Percentiles rank a stretch among this genome's conserved stretches.
Evolutionary conservation across 2,113 vertebrate genomes (phyloP).

Genomic region (Buteo buteo): DNA sequence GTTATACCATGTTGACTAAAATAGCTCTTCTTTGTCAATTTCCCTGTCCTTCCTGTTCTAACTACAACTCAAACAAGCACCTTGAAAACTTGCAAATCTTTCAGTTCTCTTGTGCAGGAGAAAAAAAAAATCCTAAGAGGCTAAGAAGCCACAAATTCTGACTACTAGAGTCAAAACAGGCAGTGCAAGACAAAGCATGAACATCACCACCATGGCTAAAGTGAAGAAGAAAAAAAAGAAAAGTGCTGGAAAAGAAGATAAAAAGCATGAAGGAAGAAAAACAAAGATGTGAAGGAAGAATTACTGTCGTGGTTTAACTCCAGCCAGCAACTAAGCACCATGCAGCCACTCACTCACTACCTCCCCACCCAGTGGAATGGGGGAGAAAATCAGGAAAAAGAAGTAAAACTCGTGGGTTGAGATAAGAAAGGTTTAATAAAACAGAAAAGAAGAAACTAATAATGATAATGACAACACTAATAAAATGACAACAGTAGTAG

Average conservation of each 20-base stretch:
- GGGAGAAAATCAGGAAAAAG: too few species aligned
- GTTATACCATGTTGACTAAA: not conserved
- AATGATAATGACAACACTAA: too few species aligned
- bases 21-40: not conserved
- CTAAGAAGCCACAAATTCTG: not conserved
- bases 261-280: not conserved
- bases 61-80: not conserved
- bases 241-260: not conserved
- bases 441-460: too few species aligned
- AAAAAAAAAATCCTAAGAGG: not conserved
- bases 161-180: not conserved
- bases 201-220: not conserved
- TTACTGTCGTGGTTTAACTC: not conserved
- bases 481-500: too few species aligned
- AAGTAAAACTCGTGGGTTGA: too few species aligned
- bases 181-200: not conserved
- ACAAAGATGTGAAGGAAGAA: not conserved
- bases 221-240: not conserved
- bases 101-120: not conserved
- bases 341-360: too few species aligned
- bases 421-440: too few species aligned
- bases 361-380: too few species aligned
- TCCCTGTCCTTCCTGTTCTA: not conserved
- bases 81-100: not conserved
- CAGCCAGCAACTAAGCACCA: too few species aligned